Percentiles rank a stretch among this genome's conserved stretches.
These are phyloP conservation scores for Anolis sagrei DNA, from an alignment of 2,113 vertebrate genomes.

Conservation along the genomic window DNA sequence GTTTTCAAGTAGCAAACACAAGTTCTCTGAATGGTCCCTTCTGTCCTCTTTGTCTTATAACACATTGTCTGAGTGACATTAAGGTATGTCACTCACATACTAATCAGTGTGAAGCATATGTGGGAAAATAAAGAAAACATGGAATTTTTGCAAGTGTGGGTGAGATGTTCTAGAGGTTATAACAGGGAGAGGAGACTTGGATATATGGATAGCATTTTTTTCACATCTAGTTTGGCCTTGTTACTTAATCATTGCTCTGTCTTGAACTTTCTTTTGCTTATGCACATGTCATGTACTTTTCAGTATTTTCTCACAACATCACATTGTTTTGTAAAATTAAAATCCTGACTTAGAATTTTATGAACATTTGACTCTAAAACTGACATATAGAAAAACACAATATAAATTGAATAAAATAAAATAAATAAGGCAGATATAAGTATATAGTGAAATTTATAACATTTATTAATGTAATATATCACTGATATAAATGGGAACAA, in stretches of 20 bases:
- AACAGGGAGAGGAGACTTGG: background rate
- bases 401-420: no score
- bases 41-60: background rate
- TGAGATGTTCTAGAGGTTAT: background rate
- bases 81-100: background rate
- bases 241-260: background rate
- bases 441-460: background rate
- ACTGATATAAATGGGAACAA: background rate
- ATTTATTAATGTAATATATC: background rate
- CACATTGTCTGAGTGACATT: background rate
- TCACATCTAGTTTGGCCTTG: background rate
- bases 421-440: no score
- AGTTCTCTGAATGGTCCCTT: background rate
- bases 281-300: no score
- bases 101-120: background rate
- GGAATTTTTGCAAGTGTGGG: background rate
- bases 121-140: background rate
- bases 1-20: background rate
- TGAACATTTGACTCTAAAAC: background rate
- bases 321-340: background rate
- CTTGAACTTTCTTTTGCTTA: background rate
- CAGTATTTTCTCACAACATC: background rate
- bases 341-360: background rate
- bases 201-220: background rate
- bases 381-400: background rate